Evolutionary conservation across 2,888 invertebrate species (phyloP).

Genomic region (Nemoura dubitans): DNA sequence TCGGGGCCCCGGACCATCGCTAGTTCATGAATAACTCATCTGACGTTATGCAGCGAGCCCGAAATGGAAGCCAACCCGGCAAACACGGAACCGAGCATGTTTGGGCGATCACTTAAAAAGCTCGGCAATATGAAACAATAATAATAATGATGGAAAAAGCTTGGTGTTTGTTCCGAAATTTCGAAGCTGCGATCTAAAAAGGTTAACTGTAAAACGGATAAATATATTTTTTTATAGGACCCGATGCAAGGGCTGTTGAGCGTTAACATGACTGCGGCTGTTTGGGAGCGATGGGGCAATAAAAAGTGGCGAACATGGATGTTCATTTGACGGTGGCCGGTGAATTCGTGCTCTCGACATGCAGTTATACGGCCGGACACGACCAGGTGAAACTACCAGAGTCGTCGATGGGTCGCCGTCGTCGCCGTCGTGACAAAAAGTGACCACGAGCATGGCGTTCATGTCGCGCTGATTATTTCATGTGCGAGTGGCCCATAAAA

Average conservation of each 20-base stretch:
- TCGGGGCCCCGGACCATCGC: background rate
- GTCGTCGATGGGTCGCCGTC: background rate
- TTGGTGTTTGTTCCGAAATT: background rate
- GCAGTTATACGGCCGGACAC: background rate
- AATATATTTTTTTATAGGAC: background rate
- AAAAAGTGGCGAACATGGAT: background rate
- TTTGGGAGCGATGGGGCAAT: background rate
- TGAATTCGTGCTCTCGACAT: background rate
- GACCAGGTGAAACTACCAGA: background rate
- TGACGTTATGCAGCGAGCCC: background rate
- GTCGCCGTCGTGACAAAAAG: background rate
- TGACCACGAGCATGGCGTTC: background rate
- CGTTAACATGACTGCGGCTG: background rate
- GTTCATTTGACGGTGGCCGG: background rate
- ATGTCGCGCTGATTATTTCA: constrained; percentile 8
- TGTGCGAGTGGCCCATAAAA: constrained; percentile 18
- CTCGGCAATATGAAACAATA: background rate
- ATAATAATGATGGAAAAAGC: background rate
- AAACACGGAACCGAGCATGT: background rate
- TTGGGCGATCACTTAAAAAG: background rate
- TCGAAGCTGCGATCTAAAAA: background rate
- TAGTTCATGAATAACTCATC: constrained; percentile 25
- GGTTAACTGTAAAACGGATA: background rate
- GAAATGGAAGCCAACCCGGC: background rate
- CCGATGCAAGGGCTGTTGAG: background rate